Evolutionary conservation across 2,797 vertebrate species (phyloP).

Genomic region (Muraenolepis orangiensis): DNA sequence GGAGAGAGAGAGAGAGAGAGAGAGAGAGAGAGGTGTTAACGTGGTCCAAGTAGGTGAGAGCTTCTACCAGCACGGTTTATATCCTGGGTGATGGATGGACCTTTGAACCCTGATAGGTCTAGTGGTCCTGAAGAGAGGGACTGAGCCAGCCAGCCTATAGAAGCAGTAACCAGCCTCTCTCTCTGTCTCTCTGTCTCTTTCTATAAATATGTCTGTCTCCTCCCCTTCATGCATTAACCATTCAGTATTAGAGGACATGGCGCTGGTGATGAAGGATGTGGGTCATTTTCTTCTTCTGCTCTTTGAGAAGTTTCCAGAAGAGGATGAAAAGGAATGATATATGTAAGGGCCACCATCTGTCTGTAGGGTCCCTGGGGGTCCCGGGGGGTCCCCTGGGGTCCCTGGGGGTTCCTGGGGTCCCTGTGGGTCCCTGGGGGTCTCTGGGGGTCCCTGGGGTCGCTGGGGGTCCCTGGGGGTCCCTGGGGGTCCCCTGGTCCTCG

Average conservation of each 20-base stretch:
- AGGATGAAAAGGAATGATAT: constrained; percentile 60
- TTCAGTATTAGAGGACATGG: constrained; percentile 16
- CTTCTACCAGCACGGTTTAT: too few relatives aligned
- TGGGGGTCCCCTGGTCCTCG: neutral
- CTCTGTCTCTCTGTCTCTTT: constrained; percentile 8
- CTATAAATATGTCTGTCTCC: constrained; percentile 40
- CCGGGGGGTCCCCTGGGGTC: too few relatives aligned
- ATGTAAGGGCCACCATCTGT: neutral
- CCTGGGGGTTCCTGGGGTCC: too few relatives aligned
- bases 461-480: too few relatives aligned
- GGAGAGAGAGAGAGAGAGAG: constrained; percentile 8
- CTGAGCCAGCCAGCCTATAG: neutral
- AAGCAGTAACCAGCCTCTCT: neutral
- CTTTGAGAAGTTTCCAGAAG: constrained; percentile 41
- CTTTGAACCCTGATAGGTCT: neutral
- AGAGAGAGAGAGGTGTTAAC: too few relatives aligned
- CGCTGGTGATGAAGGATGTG: constrained; percentile 47
- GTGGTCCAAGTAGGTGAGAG: neutral
- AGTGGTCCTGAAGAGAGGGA: neutral
- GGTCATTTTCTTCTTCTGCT: constrained; percentile 55
- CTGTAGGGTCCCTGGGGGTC: too few relatives aligned
- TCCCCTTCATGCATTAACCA: constrained; percentile 29
- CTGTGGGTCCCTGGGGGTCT: too few relatives aligned
- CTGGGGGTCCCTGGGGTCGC: too few relatives aligned
- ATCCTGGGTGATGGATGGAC: neutral